Conservation (phyloP, 2,888 invertebrate genomes). For the Euphydryas editha region DNA sequence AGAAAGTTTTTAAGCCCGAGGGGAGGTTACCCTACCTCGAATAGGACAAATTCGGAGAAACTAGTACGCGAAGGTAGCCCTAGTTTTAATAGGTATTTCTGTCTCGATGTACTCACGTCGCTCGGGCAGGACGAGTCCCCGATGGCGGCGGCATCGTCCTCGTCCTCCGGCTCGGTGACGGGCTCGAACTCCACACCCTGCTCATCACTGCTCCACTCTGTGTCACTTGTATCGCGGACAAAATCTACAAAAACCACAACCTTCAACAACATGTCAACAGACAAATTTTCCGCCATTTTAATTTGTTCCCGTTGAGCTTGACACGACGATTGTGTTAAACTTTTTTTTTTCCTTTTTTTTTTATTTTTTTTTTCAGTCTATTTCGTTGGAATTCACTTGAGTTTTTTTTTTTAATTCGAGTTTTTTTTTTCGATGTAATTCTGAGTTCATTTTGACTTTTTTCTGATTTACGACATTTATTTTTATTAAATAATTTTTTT, state of each 20-base stretch:
- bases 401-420: neutral
- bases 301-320: neutral
- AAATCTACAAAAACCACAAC: slow-evolving; percentile 74
- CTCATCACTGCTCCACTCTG: slow-evolving; percentile 60
- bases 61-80: no score
- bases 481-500: neutral
- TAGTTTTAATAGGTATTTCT: neutral
- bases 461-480: neutral
- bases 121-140: slow-evolving; percentile 79
- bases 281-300: slow-evolving; percentile 27
- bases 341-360: slow-evolving; percentile 38
- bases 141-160: slow-evolving; percentile 58
- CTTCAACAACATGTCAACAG: slow-evolving; percentile 40
- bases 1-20: no score
- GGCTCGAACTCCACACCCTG: slow-evolving; percentile 78
- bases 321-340: slow-evolving; percentile 9
- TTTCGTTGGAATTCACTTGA: neutral
- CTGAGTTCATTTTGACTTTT: neutral
- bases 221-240: slow-evolving; percentile 82
- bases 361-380: slow-evolving; percentile 33
- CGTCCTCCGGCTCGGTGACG: slow-evolving; percentile 75
- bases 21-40: no score
- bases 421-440: neutral
- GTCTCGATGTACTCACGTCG: slow-evolving; percentile 65
- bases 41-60: no score